Conservation (phyloP, 2,797 vertebrate species). For the Macropus fuliginosus region DNA sequence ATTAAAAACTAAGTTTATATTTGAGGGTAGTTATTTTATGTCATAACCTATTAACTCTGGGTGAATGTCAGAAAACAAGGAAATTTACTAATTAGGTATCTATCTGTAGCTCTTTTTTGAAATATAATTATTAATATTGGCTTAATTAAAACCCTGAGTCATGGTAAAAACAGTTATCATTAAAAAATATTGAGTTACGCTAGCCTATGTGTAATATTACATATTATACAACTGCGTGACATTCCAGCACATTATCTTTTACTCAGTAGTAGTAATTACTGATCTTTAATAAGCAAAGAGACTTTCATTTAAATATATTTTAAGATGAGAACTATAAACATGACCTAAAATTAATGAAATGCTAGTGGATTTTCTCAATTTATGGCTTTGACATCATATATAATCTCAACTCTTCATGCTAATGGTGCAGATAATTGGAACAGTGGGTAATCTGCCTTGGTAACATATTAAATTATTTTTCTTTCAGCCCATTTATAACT, state of each 20-base stretch:
- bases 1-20: neutral
- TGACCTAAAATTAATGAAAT: neutral
- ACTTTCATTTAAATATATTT: conserved; percentile 7
- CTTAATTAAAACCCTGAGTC: conserved; percentile 37
- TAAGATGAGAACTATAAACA: conserved; percentile 31
- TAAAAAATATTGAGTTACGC: neutral
- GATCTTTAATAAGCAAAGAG: conserved; percentile 21
- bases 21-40: neutral
- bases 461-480: neutral
- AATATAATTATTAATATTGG: neutral
- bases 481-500: neutral
- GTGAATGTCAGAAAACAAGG: conserved; percentile 34
- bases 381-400: neutral
- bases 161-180: neutral
- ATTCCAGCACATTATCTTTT: conserved; percentile 1
- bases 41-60: neutral
- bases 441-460: neutral
- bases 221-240: neutral
- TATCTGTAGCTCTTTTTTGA: conserved; percentile 33
- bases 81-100: conserved; percentile 4
- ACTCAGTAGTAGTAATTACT: neutral
- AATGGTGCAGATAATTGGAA: neutral
- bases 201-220: conserved; percentile 3
- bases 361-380: neutral
- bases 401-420: neutral